Percentiles rank a stretch among this genome's conserved stretches.
Conservation (phyloP, 2,888 invertebrate genomes). For the Onchidella celtica region DNA sequence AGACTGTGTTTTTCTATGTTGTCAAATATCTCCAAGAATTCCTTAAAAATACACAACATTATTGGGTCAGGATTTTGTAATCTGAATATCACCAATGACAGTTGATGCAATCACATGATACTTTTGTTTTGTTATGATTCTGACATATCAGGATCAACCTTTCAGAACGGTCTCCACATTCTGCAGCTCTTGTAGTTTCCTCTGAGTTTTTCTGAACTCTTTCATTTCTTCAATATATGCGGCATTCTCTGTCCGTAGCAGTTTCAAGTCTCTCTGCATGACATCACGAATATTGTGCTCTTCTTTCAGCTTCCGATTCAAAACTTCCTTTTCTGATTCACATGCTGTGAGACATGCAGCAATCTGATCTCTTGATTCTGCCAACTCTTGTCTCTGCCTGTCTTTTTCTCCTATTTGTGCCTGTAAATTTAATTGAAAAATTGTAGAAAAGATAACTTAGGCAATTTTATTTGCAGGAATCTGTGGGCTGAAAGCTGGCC, state of each 20-base stretch:
- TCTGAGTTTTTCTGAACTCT: slow-evolving; percentile 63
- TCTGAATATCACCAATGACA: too few species aligned
- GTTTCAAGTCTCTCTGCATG: slow-evolving; percentile 19
- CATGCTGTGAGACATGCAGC: background rate
- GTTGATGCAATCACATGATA: too few species aligned
- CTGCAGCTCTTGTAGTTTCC: slow-evolving; percentile 65
- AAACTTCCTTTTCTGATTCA: background rate
- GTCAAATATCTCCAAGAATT: too few species aligned
- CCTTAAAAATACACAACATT: too few species aligned
- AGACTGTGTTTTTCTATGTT: too few species aligned
- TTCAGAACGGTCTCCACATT: slow-evolving; percentile 68
- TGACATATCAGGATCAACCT: slow-evolving; percentile 64
- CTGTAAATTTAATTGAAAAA: too few species aligned
- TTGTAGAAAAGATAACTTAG: background rate
- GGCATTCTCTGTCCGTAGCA: slow-evolving; percentile 36
- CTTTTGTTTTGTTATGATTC: too few species aligned
- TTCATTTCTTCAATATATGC: slow-evolving; percentile 35
- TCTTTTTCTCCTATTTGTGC: slow-evolving; percentile 32
- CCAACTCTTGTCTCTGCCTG: slow-evolving; percentile 21
- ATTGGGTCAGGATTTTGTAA: too few species aligned
- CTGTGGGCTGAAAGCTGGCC: too few species aligned
- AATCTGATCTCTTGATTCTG: slow-evolving; percentile 24
- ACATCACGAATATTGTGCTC: slow-evolving; percentile 14
- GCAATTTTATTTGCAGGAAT: background rate
- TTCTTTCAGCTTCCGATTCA: slow-evolving; percentile 4